phyloP scores from a whole-genome alignment of 2,797 vertebrate genomes.

The Vireo griseus region DNA sequence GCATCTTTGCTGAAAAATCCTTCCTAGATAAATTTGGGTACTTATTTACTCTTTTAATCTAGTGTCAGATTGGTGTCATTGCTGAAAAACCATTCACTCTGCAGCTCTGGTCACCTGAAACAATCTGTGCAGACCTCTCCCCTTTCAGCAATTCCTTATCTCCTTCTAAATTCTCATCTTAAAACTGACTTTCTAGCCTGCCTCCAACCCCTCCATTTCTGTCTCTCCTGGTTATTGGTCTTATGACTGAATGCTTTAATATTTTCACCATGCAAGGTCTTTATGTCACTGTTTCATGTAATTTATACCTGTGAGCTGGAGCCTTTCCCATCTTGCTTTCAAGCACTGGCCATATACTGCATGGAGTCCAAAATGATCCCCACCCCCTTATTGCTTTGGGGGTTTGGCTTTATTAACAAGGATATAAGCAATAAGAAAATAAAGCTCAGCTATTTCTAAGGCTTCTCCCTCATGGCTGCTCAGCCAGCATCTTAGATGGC shows the following conservation, averaged over 20 bases:
- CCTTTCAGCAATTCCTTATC: constrained; percentile 8
- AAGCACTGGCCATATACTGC: constrained; percentile 12
- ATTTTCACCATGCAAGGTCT: constrained; percentile 71
- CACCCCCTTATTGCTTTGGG: constrained; percentile 65
- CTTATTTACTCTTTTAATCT: constrained; percentile 38
- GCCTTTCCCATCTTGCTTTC: constrained; percentile 55
- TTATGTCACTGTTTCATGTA: constrained; percentile 68
- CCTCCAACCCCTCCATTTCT: constrained; percentile 61
- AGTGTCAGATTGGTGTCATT: background rate
- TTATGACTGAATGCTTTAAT: constrained; percentile 72
- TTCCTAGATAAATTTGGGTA: constrained; percentile 30
- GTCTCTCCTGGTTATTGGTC: constrained; percentile 68
- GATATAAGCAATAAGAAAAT: constrained; percentile 68
- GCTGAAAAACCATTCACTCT: constrained; percentile 22
- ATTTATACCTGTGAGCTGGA: constrained; percentile 66
- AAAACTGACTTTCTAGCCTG: constrained; percentile 61
- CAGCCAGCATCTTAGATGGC: constrained; percentile 51
- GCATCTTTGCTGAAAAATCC: constrained; percentile 2
- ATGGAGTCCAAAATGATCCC: constrained; percentile 47
- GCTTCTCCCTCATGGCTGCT: constrained; percentile 59
- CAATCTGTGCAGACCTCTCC: constrained; percentile 39
- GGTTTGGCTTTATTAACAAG: constrained; percentile 67
- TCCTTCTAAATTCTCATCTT: constrained; percentile 61
- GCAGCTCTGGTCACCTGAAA: constrained; percentile 52
- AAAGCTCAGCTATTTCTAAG: constrained; percentile 58